Conservation (phyloP, 1,140 invertebrate species). For the Gryon sp. region DNA sequence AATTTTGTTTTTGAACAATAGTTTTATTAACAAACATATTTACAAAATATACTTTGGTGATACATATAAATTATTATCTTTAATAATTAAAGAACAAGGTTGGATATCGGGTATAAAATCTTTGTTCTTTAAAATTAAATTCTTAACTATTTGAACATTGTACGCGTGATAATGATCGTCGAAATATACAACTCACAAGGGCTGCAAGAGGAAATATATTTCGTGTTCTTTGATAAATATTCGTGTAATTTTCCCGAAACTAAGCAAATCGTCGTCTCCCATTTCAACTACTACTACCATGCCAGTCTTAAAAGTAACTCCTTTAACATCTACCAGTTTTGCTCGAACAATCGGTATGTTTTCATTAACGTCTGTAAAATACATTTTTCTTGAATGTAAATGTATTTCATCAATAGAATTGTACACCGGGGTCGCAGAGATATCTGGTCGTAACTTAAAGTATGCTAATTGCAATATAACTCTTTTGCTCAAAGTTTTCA, state of each 20-base stretch:
- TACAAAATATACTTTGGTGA: background rate
- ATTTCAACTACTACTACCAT: slow-evolving; percentile 13
- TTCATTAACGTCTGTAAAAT: background rate
- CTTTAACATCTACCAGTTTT: too few species aligned
- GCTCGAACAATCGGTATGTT: too few species aligned
- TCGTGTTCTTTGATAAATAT: slow-evolving; percentile 11
- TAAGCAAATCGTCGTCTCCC: background rate
- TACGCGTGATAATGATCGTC: slow-evolving; percentile 11
- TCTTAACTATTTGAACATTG: background rate
- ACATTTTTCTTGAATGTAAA: background rate
- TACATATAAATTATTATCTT: background rate
- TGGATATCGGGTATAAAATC: too few species aligned
- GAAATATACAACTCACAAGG: slow-evolving; percentile 5
- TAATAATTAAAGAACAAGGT: slow-evolving; percentile 10
- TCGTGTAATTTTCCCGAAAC: slow-evolving; percentile 5
- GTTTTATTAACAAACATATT: too few species aligned
- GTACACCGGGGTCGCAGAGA: too few species aligned
- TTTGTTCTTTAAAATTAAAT: background rate
- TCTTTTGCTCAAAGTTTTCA: slow-evolving; percentile 15
- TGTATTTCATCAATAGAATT: slow-evolving; percentile 1
- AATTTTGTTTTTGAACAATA: too few species aligned
- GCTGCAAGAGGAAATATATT: slow-evolving; percentile 7
- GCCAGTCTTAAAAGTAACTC: too few species aligned
- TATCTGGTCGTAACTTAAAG: slow-evolving; percentile 1
- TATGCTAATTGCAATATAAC: slow-evolving; percentile 18